A percentile compares a stretch with the other conserved stretches of the same genome.
Evolutionary conservation across 2,797 vertebrate genomes (phyloP).

Genomic region (Glossophaga mutica): DNA sequence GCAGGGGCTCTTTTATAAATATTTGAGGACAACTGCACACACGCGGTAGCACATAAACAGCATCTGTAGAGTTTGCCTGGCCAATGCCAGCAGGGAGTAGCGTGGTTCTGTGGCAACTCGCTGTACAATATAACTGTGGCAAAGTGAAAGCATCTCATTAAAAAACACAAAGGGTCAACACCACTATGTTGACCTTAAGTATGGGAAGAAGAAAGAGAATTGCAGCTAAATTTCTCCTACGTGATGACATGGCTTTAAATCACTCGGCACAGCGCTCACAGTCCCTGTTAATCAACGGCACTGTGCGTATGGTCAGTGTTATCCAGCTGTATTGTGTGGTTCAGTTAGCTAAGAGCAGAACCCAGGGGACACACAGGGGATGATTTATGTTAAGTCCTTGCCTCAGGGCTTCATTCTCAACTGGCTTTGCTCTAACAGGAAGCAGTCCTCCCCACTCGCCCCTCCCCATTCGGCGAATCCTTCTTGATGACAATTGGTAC

Average conservation of each 20-base stretch:
- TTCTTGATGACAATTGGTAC: not conserved
- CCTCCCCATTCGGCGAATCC: not conserved
- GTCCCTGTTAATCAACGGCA: not conserved
- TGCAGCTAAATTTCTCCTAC: not conserved
- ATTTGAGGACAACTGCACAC: not conserved
- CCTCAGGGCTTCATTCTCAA: not conserved
- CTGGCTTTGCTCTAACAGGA: not conserved
- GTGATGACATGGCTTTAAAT: not conserved
- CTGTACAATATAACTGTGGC: not conserved
- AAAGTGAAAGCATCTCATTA: not conserved
- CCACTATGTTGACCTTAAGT: not conserved
- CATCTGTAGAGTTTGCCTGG: not conserved
- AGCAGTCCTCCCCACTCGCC: not conserved
- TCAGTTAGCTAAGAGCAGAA: not conserved
- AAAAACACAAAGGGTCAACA: not conserved
- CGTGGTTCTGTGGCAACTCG: not conserved
- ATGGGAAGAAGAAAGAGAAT: not conserved
- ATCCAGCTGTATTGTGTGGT: fast-evolving
- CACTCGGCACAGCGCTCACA: not conserved
- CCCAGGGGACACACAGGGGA: not conserved
- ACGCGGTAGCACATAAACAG: not conserved
- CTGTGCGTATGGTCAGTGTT: fast-evolving
- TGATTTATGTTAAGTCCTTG: not conserved
- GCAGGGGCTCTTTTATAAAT: not conserved
- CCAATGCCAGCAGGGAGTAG: not conserved